Conservation (phyloP, 35 echinoderm and acorn worm species). For the Ptychodera flava region DNA sequence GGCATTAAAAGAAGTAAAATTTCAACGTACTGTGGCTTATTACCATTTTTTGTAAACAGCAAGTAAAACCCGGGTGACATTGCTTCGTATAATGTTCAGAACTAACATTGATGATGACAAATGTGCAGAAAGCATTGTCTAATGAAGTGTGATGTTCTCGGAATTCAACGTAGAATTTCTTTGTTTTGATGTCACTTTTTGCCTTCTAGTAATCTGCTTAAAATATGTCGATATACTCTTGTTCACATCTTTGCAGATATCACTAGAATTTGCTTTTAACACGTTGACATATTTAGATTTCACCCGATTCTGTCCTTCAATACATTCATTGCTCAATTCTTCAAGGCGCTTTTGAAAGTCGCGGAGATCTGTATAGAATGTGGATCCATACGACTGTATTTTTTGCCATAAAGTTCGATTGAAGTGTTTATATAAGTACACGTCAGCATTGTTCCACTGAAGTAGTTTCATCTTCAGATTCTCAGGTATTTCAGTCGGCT, state of each 20-base stretch:
- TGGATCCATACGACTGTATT: not conserved
- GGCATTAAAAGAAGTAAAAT: no score
- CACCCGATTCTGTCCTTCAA: not conserved
- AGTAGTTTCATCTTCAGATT: not conserved
- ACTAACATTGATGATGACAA: no score
- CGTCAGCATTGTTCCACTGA: slow-evolving; percentile 4
- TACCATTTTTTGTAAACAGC: no score
- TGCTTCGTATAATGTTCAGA: no score
- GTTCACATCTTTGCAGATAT: not conserved
- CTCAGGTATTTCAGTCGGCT: not conserved
- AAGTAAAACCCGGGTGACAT: no score
- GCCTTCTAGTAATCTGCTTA: not conserved
- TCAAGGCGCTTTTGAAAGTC: slow-evolving; percentile 4
- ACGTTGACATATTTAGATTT: not conserved
- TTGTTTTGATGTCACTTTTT: no score
- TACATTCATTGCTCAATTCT: not conserved
- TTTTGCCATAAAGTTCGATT: slow-evolving; percentile 16
- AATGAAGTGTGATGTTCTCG: no score
- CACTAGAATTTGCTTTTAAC: not conserved
- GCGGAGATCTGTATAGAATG: not conserved
- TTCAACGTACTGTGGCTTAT: no score
- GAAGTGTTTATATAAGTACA: slow-evolving; percentile 13
- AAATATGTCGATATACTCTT: not conserved
- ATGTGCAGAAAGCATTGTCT: no score
- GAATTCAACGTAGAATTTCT: no score